Evolutionary conservation across 2,113 vertebrate species (phyloP), one percentile per base, ranked within the genome.

Genomic region (Campylomormyrus numenius): DNA sequence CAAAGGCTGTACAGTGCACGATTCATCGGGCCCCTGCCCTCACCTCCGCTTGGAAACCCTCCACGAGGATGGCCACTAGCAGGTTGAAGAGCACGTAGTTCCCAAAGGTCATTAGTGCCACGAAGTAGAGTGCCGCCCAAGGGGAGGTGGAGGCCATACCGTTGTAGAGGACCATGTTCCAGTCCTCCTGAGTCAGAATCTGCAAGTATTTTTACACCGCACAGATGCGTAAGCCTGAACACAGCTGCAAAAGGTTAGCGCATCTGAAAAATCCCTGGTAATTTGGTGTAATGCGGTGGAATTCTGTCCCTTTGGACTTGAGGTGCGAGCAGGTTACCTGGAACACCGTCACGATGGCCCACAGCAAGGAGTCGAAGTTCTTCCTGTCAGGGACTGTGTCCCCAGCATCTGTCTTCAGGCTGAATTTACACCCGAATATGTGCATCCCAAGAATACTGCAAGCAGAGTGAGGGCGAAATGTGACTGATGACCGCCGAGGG

Each of bases 171-270:
- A 99, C 98, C 90, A 99, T 97, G 24, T 99, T 99, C 98, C 98
- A 99, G 95, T 99, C 98, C 94, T 99, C 98, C 94, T 99, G 98
- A 24, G 98, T 99, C 91, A 99, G 95, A 92, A 99, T 99, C 98
- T 99, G 90, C 3, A 92, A 87, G 5, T 19, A 24, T 80, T 74
- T 52, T 10, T 24, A 62, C 89, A 50, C 89, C 42, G 90, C 66
- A 90, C 21, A 90, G 27, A 87, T 27, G 85, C n/a, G 88, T 46
- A 88, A 50, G 48, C 53, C 17, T 8, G 42, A 83, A 45, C 31
- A 52, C 48, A 19, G 31, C 42, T 3, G 27, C 0, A 7, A 77
- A 13, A 31, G 31, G n/a, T 13, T 15, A 15, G 27, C 39, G 15
- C 19, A 83, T 8, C 21, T 9, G 5, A 21, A 19, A 48, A 21